Evolutionary conservation across 2,113 vertebrate species (phyloP).

Genomic region (Apaloderma vittatum): DNA sequence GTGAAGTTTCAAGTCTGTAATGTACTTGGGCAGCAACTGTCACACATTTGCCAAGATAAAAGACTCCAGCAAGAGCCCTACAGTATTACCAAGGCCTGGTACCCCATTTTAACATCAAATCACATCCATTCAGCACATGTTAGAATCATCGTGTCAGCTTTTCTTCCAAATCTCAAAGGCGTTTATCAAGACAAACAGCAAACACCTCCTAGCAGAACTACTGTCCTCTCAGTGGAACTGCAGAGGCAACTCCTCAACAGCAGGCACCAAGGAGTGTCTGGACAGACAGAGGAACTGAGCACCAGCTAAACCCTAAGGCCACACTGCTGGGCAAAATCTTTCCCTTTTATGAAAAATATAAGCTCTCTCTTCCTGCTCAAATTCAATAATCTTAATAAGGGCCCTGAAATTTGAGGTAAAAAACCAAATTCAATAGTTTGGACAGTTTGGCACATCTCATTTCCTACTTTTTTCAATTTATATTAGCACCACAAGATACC

Average conservation of each 20-base stretch:
- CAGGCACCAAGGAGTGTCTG: background rate
- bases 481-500: background rate
- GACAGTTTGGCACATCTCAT: background rate
- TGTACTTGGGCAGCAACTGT: background rate
- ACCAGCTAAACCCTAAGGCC: accelerated
- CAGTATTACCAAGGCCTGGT: background rate
- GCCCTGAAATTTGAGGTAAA: background rate
- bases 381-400: background rate
- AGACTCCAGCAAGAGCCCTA: background rate
- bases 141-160: background rate
- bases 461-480: background rate
- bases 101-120: background rate
- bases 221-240: background rate
- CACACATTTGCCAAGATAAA: background rate
- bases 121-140: background rate
- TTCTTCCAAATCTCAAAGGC: background rate
- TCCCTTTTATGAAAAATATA: background rate
- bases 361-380: background rate
- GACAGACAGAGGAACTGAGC: background rate
- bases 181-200: background rate
- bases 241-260: background rate
- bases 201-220: background rate
- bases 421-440: background rate
- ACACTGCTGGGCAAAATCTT: background rate
- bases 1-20: background rate